Evolutionary conservation across 2,888 invertebrate genomes (phyloP), one percentile per base, ranked within the genome.

Genomic region (Melikaiella ostensackeni): DNA sequence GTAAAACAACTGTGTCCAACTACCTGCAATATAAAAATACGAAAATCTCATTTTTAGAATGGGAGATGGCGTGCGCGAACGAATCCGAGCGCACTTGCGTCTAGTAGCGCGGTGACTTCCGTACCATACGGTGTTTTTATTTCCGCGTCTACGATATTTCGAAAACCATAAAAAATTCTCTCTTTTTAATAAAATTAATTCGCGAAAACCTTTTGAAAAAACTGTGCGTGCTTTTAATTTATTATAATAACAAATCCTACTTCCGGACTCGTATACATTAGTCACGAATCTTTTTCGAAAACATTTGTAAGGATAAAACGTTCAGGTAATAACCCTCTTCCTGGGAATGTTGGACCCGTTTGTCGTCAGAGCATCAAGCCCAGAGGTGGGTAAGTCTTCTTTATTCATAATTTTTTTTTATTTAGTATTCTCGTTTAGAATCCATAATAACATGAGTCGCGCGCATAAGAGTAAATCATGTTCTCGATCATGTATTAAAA

Each of bases 341-440:
- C 85, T 88, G 90, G 91, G 90, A 90, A 92, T 92, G 92, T 93
- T 94, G 89, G 92, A 93, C 91, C 93, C 93, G 92, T 92, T 94
- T 91, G 92, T 95, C 90, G 92, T 93, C 90, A 93, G 93, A 92
- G 95, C 94, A 92, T 93, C 93, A 92, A 95, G 94, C 94, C 94
- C 95, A 95, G 95, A 95, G 95, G 95, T 95, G 93, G 94, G 95
- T 95, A 94, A 94, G 94, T 95, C 93, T 92, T 80, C 77, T 81
- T 80, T 73, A 46, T n/a, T 70, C 30, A 13, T 70, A n/a, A 9
- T 79, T 87, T 80, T 70, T 81, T 76, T 62, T 27, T 62, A 11
- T 70, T 42, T 24, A 24, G 9, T 42, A 42, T 30, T 62, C 24
- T 75, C 8, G 8, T 9, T 3, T 42, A 6, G 42, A 42, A 16